Conservation (phyloP, 2,113 vertebrate genomes). For the Periophthalmus modestus region DNA sequence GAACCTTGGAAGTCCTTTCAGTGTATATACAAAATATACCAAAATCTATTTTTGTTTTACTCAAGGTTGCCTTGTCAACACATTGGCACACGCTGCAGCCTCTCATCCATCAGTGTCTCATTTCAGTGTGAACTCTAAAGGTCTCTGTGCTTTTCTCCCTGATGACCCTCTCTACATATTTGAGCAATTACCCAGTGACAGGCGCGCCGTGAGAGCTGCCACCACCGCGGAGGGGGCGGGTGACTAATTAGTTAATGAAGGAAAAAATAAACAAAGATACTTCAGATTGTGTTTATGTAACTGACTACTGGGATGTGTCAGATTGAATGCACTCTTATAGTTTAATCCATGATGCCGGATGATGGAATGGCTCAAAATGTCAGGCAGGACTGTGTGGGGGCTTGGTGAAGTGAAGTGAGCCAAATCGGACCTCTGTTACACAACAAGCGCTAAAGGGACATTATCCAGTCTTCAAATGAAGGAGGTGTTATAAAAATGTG, state of each 20-base stretch:
- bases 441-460: conserved; percentile 4
- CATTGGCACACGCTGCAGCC: conserved; percentile 11
- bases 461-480: not conserved
- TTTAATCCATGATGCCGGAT: conserved; percentile 33
- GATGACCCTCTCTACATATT: conserved; percentile 48
- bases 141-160: conserved; percentile 31
- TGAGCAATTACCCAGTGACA: conserved; percentile 52
- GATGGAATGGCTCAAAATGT: conserved; percentile 36
- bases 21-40: not conserved
- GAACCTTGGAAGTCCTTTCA: not conserved
- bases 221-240: conserved; percentile 27
- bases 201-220: conserved; percentile 14
- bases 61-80: conserved; percentile 7
- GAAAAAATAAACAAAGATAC: conserved; percentile 44
- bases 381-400: conserved; percentile 31
- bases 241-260: conserved; percentile 53
- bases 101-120: conserved; percentile 38
- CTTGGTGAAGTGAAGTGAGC: conserved; percentile 22
- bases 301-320: conserved; percentile 22
- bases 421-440: conserved; percentile 3
- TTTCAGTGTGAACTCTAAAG: conserved; percentile 39
- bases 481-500: not conserved
- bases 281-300: conserved; percentile 19
- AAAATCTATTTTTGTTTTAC: not conserved
- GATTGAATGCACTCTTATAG: conserved; percentile 13